Conservation (phyloP, 2,113 vertebrate species). For the Paratilapia polleni region DNA sequence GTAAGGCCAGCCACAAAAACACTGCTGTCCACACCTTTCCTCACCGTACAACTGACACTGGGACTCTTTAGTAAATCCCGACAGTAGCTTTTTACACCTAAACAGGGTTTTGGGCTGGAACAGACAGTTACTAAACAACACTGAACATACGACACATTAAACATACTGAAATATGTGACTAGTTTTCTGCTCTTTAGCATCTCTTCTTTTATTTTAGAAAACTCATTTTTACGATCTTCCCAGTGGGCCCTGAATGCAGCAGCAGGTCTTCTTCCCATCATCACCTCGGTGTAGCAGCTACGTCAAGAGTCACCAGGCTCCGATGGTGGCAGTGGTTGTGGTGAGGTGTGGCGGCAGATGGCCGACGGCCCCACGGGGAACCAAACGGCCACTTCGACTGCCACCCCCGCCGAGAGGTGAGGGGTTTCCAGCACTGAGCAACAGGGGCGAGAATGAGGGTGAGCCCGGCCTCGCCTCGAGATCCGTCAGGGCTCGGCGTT, state of each 20-base stretch:
- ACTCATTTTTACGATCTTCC: background rate
- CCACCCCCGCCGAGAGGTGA: constrained; percentile 32
- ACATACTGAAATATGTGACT: background rate
- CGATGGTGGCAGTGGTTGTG: background rate
- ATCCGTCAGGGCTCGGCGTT: constrained; percentile 66
- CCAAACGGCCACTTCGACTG: constrained; percentile 37
- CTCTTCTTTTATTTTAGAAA: background rate
- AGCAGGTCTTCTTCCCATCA: constrained; percentile 48
- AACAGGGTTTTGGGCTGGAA: background rate
- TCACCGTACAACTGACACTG: too few relatives aligned
- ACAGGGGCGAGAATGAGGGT: constrained; percentile 46
- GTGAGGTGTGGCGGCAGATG: constrained; percentile 65
- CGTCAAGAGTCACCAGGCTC: constrained; percentile 8
- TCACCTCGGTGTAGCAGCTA: constrained; percentile 47
- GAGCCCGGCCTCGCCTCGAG: constrained; percentile 42
- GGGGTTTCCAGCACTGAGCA: constrained; percentile 49
- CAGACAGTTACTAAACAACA: background rate
- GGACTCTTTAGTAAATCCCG: background rate
- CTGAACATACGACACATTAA: too few relatives aligned
- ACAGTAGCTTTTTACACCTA: background rate
- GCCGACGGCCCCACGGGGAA: constrained; percentile 28
- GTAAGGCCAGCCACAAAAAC: background rate
- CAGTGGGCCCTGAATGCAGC: constrained; percentile 37
- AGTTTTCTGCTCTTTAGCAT: background rate
- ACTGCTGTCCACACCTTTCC: too few relatives aligned